Evolutionary conservation across 2,113 vertebrate species (phyloP).

Genomic region (Hippoglossus stenolepis): DNA sequence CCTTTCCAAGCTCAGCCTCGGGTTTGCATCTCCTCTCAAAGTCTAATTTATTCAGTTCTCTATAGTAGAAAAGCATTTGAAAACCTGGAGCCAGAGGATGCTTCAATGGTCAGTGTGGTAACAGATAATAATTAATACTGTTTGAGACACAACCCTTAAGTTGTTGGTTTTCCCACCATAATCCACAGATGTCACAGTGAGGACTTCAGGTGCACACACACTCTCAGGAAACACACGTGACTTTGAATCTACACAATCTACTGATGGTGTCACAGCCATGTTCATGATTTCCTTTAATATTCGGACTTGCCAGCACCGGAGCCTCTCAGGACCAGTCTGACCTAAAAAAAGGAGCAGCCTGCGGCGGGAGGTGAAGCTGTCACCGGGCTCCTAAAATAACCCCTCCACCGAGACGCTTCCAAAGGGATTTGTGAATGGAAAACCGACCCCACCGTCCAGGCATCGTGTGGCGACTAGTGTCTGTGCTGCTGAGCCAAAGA

Average conservation of each 20-base stretch:
- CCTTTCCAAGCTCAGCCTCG: background rate
- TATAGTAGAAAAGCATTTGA: too few relatives aligned
- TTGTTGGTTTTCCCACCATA: too few relatives aligned
- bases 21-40: too few relatives aligned
- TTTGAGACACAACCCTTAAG: too few relatives aligned
- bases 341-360: conserved; percentile 58
- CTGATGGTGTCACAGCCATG: background rate
- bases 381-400: conserved; percentile 69
- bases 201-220: background rate
- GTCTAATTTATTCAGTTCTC: too few relatives aligned
- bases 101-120: too few relatives aligned
- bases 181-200: too few relatives aligned
- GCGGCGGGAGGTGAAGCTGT: conserved; percentile 24
- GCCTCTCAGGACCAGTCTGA: background rate
- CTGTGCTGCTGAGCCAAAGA: background rate
- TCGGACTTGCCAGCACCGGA: background rate
- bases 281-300: background rate
- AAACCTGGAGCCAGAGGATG: too few relatives aligned
- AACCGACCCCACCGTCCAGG: conserved; percentile 1
- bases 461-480: background rate
- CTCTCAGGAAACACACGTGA: background rate
- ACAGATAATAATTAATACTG: too few relatives aligned
- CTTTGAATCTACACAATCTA: background rate
- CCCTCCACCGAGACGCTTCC: conserved; percentile 15
- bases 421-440: conserved; percentile 52